Conservation (phyloP, 2,888 invertebrate species). For the Ceratothoa steindachneri region DNA sequence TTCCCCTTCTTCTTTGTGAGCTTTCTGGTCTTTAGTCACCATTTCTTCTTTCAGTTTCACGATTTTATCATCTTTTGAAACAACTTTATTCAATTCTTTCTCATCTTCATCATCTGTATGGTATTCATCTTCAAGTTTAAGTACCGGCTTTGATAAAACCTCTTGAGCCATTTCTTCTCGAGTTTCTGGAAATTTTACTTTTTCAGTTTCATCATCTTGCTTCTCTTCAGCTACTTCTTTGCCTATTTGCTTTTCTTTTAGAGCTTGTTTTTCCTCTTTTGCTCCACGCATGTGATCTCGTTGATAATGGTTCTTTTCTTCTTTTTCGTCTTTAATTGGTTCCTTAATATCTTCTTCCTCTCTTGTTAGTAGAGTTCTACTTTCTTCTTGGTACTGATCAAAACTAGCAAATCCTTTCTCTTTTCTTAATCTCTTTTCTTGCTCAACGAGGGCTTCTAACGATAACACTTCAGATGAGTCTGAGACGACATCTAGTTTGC, state of each 20-base stretch:
- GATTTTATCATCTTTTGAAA: no score
- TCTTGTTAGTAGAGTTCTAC: not conserved
- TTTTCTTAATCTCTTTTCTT: conserved; percentile 22
- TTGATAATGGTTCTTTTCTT: not conserved
- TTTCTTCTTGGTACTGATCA: conserved; percentile 28
- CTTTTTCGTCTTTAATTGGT: not conserved
- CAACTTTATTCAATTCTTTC: no score
- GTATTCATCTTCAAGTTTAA: no score
- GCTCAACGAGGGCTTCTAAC: not conserved
- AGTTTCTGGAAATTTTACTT: not conserved
- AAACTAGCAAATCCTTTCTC: conserved; percentile 23
- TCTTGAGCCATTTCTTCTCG: not conserved
- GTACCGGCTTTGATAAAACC: no score
- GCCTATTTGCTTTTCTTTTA: not conserved
- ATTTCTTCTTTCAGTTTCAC: not conserved
- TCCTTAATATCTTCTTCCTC: conserved; percentile 25
- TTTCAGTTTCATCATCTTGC: conserved; percentile 4
- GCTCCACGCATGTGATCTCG: not conserved
- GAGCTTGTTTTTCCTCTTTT: not conserved
- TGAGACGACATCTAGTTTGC: not conserved
- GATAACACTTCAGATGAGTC: conserved; percentile 1
- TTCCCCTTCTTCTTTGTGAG: conserved; percentile 22
- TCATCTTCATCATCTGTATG: no score
- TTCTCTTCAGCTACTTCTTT: conserved; percentile 11
- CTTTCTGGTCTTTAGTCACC: not conserved